Conservation (phyloP, 2,888 invertebrate genomes). For the Sphinx pinastri region DNA sequence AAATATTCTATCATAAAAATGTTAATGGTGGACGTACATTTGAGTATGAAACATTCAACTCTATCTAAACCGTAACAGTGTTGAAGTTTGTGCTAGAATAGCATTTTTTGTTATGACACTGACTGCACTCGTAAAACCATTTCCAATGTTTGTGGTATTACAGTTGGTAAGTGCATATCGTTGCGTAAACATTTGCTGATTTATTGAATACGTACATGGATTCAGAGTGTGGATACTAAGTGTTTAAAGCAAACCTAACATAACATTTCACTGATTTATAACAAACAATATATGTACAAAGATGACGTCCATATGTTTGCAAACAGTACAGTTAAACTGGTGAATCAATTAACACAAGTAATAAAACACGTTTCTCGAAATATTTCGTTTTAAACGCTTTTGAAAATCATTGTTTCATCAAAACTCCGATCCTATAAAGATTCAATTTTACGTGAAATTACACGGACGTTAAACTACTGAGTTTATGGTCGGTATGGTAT, state of each 20-base stretch:
- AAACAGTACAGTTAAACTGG: not conserved
- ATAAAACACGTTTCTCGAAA: not conserved
- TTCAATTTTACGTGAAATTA: constrained; percentile 62
- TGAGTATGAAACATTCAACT: not conserved
- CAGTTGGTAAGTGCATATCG: constrained; percentile 39
- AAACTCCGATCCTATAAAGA: not conserved
- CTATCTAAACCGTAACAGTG: constrained; percentile 9
- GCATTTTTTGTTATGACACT: constrained; percentile 13
- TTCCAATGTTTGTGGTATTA: constrained; percentile 41
- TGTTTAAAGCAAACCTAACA: constrained; percentile 56
- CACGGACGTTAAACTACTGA: constrained; percentile 49
- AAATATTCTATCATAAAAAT: not conserved
- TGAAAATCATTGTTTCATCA: no score
- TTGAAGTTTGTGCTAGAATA: constrained; percentile 17
- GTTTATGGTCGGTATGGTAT: constrained; percentile 52
- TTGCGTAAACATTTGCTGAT: constrained; percentile 50
- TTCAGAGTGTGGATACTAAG: constrained; percentile 53
- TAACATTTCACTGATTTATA: constrained; percentile 42
- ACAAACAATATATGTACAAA: constrained; percentile 32
- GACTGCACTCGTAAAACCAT: constrained; percentile 32
- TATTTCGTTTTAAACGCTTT: not conserved
- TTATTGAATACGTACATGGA: constrained; percentile 65
- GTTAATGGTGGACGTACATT: not conserved
- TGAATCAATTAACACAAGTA: not conserved
- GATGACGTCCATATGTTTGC: constrained; percentile 33